Evolutionary conservation across 2,113 vertebrate species (phyloP).

Genomic region (Panurus biarmicus): DNA sequence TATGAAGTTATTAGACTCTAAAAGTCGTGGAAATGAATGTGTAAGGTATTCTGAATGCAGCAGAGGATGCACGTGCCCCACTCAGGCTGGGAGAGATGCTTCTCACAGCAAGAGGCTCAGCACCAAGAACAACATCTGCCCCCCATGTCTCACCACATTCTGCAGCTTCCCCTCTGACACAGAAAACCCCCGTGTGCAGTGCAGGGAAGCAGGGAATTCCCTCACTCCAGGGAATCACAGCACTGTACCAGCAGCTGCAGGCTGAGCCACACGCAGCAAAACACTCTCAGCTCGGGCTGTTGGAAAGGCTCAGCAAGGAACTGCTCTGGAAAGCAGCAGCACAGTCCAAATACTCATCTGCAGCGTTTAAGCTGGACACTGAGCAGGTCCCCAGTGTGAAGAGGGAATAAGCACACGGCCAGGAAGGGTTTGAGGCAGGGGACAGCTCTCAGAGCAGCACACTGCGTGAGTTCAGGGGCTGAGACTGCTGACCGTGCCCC

Average conservation of each 20-base stretch:
- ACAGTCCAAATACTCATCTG: not conserved
- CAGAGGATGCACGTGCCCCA: not conserved
- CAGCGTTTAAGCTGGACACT: not conserved
- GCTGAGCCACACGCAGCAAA: accelerated
- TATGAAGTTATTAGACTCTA: not conserved
- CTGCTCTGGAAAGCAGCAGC: not conserved
- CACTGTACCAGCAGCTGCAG: not conserved
- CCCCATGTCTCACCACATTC: accelerated
- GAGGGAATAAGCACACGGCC: not conserved
- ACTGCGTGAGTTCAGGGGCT: not conserved
- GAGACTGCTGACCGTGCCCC: not conserved
- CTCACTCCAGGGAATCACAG: not conserved
- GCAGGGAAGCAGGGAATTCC: not conserved
- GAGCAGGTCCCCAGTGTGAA: not conserved
- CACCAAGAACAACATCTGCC: too few relatives aligned
- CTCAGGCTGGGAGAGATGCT: not conserved
- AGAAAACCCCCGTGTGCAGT: accelerated
- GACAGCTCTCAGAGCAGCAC: not conserved
- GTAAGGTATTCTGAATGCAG: not conserved
- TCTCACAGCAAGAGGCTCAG: not conserved
- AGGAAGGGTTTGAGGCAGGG: not conserved
- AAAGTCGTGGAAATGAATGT: not conserved
- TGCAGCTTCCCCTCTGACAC: not conserved
- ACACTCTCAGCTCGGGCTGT: not conserved
- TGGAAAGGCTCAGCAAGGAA: not conserved